These are phyloP conservation scores for Polypedilum vanderplanki DNA, from an alignment of 1,140 invertebrate species.

Conservation along the genomic window DNA sequence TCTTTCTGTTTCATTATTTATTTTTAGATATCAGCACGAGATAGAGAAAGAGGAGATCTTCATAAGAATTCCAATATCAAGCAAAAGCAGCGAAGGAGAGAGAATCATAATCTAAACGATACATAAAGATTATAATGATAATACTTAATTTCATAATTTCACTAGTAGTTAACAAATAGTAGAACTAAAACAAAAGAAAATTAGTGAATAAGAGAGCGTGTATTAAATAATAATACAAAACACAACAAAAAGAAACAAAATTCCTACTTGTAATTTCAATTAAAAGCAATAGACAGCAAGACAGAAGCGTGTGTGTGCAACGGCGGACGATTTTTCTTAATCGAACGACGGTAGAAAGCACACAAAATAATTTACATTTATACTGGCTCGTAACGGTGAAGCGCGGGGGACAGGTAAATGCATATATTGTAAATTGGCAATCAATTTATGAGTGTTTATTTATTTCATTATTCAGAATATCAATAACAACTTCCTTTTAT, in stretches of 20 bases:
- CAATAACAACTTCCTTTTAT: too few relatives aligned
- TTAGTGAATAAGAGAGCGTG: too few relatives aligned
- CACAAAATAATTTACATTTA: slow-evolving; percentile 31
- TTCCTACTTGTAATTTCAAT: neutral
- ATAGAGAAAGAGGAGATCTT: neutral
- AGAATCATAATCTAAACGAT: neutral
- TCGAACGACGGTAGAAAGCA: slow-evolving; percentile 10
- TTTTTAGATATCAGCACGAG: slow-evolving; percentile 24
- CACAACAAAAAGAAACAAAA: neutral
- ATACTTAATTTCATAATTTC: slow-evolving; percentile 8
- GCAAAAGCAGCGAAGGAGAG: neutral
- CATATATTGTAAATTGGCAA: too few relatives aligned
- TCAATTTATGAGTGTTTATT: too few relatives aligned
- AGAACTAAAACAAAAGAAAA: neutral
- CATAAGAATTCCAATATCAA: neutral
- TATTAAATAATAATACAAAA: neutral
- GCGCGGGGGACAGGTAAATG: slow-evolving; percentile 39
- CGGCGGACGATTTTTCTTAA: slow-evolving; percentile 3
- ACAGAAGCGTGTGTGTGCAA: neutral
- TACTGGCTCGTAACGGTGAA: slow-evolving; percentile 46
- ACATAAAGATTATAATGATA: neutral
- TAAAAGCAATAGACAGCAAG: neutral
- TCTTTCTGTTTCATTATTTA: neutral
- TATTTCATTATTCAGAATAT: too few relatives aligned
- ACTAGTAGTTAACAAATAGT: slow-evolving; percentile 7